phyloP scores from a whole-genome alignment of 2,797 vertebrate genomes.

The Streptopelia turtur region DNA sequence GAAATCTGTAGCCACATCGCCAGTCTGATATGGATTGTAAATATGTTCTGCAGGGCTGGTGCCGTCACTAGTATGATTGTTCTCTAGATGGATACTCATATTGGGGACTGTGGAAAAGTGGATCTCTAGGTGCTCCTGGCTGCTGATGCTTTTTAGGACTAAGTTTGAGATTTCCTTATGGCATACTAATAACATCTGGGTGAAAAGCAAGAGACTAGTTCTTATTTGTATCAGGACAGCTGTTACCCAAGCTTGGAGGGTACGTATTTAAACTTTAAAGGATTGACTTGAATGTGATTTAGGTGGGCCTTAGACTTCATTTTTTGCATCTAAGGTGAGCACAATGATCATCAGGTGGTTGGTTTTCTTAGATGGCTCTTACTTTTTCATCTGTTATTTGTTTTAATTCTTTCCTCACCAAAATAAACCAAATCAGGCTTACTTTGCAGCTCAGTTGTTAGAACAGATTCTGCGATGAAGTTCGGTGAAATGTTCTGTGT shows the following conservation, averaged over 20 bases:
- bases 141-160: neutral
- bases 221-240: neutral
- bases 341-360: neutral
- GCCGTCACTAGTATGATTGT: fast-evolving
- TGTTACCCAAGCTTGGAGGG: neutral
- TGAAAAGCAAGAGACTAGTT: neutral
- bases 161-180: neutral
- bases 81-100: fast-evolving
- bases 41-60: neutral
- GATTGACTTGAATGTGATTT: neutral
- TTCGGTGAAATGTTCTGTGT: neutral
- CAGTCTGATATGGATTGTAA: neutral
- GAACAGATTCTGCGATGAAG: neutral
- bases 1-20: neutral
- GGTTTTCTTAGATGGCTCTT: neutral
- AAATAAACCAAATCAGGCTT: neutral
- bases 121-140: neutral
- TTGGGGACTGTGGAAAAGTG: neutral
- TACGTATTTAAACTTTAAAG: neutral
- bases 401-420: neutral
- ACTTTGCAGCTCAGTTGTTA: neutral
- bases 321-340: neutral
- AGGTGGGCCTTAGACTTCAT: neutral
- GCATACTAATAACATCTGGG: neutral
- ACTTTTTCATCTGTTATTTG: neutral